Evolutionary conservation across 2,113 vertebrate genomes (phyloP), one percentile per base, ranked within the genome.

Genomic region (Sturnira hondurensis): DNA sequence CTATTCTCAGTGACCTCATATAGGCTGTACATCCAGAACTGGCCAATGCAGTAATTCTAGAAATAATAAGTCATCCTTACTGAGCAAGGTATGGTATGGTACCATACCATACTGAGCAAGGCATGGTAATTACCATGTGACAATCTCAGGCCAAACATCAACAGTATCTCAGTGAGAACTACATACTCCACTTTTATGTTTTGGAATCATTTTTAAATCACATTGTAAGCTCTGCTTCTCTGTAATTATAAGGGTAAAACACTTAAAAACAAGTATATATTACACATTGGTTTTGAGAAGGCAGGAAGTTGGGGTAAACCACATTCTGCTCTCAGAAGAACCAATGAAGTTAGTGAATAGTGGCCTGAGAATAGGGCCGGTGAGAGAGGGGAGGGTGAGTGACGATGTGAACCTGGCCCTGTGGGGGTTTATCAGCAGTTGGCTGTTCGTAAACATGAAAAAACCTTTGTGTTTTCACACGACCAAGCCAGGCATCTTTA

Each of bases 301-400:
- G 17, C 4, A 56, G 36, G 80, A 89, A 70, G 65, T 4, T 82
- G 36, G 63, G 76, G 92, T 74, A 19, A 84, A 76, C 92, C 95
- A 95, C 80, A 92, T 80, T 94, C 87, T 96, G 50, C 38, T 50
- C 15, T 93, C 63, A 54, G 7, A 89, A 74, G 38, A 94, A 78
- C 20, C 28, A 22, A 4, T 15, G 14, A 43, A 73, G 77, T 45
- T 67, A 24, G 14, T 8, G 20, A 68, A 43, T 20, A 17, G 31
- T 6, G 41, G 45, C 67, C 12, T 15, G 26, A 11, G 24, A 13
- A 5, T 7, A 41, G 50, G n/a, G 10, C 13, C 5, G 5, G 58
- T 31, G 58, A 61, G 58, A 26, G 10, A 28, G 2, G 16, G 24
- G 73, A 47, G 12, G 17, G 47, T 52, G 31, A 78, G 38, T 47